phyloP scores from a whole-genome alignment of 1,140 invertebrate species.

The Eriocheir sinensis region DNA sequence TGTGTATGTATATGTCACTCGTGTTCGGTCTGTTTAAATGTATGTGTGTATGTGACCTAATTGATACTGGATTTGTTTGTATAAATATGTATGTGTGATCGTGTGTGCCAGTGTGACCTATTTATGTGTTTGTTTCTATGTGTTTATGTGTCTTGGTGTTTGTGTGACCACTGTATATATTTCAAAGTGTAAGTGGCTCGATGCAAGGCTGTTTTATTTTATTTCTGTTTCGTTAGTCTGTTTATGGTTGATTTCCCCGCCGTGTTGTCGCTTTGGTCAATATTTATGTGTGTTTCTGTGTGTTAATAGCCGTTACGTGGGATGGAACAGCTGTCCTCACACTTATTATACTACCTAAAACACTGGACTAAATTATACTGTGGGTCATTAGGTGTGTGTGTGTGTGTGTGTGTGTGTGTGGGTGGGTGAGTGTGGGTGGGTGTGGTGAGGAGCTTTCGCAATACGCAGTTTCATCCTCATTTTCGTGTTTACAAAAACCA shows the following conservation, averaged over 20 bases:
- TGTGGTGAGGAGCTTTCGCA: background rate
- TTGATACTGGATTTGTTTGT: background rate
- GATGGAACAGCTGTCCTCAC: background rate
- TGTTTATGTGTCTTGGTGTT: no score
- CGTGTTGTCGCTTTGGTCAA: no score
- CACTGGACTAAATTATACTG: background rate
- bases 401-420: constrained; percentile 14
- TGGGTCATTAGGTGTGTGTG: background rate
- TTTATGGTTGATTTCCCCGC: no score
- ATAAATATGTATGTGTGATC: background rate
- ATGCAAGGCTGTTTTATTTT: no score
- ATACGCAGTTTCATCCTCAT: background rate
- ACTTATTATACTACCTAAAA: background rate
- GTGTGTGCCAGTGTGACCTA: background rate
- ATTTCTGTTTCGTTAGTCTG: no score
- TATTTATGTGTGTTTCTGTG: no score
- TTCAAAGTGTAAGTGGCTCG: no score
- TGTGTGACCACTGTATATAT: no score
- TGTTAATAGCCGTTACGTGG: no score
- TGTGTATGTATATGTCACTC: background rate
- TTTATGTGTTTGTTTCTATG: background rate
- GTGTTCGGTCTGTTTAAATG: background rate
- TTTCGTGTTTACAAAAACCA: background rate
- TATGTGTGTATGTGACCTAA: background rate
- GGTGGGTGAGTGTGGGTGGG: background rate